These are phyloP conservation scores for Colius striatus DNA, from an alignment of 2,113 vertebrate species.

Conservation along the genomic window DNA sequence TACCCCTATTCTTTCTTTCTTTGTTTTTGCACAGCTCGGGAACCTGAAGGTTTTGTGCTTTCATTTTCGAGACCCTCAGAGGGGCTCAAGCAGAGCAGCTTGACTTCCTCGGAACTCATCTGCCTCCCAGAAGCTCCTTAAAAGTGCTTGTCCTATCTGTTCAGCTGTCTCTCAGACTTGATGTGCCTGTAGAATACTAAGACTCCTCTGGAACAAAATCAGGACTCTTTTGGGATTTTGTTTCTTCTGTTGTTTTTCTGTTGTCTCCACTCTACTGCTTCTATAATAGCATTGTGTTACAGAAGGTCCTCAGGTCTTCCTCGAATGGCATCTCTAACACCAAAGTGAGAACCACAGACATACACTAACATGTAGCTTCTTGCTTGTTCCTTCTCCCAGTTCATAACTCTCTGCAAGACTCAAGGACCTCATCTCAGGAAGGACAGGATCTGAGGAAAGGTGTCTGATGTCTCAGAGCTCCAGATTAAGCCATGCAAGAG, in stretches of 20 bases:
- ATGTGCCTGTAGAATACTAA: neutral
- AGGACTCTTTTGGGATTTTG: neutral
- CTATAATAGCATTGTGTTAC: rapidly evolving
- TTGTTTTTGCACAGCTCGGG: neutral
- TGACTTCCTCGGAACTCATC: rapidly evolving
- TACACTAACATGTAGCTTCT: rapidly evolving
- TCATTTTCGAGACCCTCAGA: neutral
- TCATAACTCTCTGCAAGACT: neutral
- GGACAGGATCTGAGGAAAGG: neutral
- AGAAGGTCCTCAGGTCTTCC: neutral
- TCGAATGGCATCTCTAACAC: rapidly evolving
- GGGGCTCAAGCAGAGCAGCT: rapidly evolving
- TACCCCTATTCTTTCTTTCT: neutral
- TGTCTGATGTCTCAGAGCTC: rapidly evolving
- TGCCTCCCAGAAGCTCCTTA: neutral
- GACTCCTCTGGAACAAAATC: neutral
- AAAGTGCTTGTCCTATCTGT: too few species aligned
- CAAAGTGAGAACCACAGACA: neutral
- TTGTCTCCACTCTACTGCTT: neutral
- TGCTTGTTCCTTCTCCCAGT: rapidly evolving
- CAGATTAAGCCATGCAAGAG: neutral
- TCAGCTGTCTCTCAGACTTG: neutral
- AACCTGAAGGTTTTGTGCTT: neutral
- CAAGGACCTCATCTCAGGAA: neutral
- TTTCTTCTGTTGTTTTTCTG: neutral